These are phyloP conservation scores for Graphium colonna DNA, from an alignment of 2,888 invertebrate species.

Conservation along the genomic window DNA sequence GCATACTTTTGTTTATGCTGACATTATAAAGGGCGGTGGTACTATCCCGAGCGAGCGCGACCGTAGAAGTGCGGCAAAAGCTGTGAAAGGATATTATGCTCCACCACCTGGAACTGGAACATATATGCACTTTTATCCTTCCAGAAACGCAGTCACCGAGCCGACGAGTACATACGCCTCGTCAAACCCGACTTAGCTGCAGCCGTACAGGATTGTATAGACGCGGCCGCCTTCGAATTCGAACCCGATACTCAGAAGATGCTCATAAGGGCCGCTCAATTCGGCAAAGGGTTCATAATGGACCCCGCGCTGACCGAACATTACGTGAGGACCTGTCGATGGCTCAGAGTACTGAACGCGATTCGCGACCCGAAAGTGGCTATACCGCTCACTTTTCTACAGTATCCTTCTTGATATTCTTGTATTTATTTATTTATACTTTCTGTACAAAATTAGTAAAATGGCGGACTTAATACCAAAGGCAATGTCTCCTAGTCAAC, in stretches of 20 bases:
- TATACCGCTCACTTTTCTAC: slow-evolving; percentile 92
- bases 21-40: too few species aligned
- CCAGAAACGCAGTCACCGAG: slow-evolving; percentile 91
- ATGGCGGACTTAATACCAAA: too few species aligned
- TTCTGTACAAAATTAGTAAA: too few species aligned
- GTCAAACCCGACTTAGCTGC: slow-evolving; percentile 89
- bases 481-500: too few species aligned
- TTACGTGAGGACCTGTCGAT: slow-evolving; percentile 92
- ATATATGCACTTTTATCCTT: too few species aligned
- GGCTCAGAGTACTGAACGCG: slow-evolving; percentile 93
- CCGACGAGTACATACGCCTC: slow-evolving; percentile 95
- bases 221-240: slow-evolving; percentile 95
- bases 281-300: slow-evolving; percentile 95
- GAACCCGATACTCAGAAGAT: slow-evolving; percentile 92
- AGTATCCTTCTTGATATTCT: slow-evolving; percentile 95
- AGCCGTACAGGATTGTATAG: slow-evolving; percentile 94
- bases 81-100: too few species aligned
- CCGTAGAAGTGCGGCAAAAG: too few species aligned
- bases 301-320: slow-evolving; percentile 85
- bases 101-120: too few species aligned
- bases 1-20: too few species aligned
- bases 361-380: slow-evolving; percentile 91
- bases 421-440: too few species aligned
- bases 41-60: too few species aligned
- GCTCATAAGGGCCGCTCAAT: slow-evolving; percentile 94